These are phyloP conservation scores for Patella depressa DNA, from an alignment of 2,888 invertebrate species.

Conservation along the genomic window DNA sequence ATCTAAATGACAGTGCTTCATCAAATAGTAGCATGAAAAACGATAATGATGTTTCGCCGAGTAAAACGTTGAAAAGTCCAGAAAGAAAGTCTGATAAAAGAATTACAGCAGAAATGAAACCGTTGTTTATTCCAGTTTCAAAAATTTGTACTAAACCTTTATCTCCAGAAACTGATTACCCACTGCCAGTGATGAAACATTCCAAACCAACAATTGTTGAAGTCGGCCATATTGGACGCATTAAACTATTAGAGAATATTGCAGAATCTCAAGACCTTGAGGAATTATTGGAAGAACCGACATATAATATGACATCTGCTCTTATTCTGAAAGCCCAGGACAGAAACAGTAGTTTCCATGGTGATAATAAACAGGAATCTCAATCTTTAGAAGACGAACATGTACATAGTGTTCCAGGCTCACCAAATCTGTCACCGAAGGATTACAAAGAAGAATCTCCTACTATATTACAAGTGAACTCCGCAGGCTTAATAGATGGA, in stretches of 20 bases:
- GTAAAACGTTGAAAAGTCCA: neutral
- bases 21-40: neutral
- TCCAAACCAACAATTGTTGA: slow-evolving; percentile 50
- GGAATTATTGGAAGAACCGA: slow-evolving; percentile 36
- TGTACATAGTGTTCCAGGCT: too few species aligned
- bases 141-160: neutral
- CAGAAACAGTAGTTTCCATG: too few species aligned
- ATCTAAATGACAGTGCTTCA: neutral
- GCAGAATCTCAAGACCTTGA: slow-evolving; percentile 54
- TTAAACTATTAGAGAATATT: slow-evolving; percentile 54
- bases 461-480: too few species aligned
- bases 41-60: neutral
- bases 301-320: neutral
- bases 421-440: too few species aligned
- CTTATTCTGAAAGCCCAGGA: too few species aligned
- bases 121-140: slow-evolving; percentile 13
- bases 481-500: too few species aligned
- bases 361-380: neutral
- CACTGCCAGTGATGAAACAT: slow-evolving; percentile 53
- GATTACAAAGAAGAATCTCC: too few species aligned
- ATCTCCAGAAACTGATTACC: slow-evolving; percentile 34
- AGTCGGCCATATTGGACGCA: slow-evolving; percentile 57
- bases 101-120: neutral
- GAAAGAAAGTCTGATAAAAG: neutral
- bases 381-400: too few species aligned